Conservation (phyloP, 2,888 invertebrate species). For the Oeneis ivallda region DNA sequence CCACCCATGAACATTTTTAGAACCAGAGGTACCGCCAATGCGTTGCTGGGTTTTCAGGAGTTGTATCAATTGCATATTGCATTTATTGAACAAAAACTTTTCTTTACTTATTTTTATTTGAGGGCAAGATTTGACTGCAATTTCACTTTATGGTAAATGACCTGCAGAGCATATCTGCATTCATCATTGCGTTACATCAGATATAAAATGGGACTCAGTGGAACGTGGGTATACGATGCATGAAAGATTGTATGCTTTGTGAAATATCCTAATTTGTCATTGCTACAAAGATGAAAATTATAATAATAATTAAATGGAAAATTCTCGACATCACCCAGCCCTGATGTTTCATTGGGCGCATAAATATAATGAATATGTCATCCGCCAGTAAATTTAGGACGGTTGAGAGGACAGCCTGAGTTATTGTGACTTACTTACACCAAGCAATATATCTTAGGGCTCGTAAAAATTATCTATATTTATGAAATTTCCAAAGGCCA, state of each 20-base stretch:
- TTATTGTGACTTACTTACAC: conserved; percentile 41
- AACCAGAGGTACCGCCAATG: too few relatives aligned
- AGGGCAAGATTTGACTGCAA: too few relatives aligned
- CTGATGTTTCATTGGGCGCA: conserved; percentile 49
- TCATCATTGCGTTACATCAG: too few relatives aligned
- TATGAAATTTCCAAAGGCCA: neutral
- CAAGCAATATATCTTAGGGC: conserved; percentile 13
- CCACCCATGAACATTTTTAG: too few relatives aligned
- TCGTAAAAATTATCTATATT: conserved; percentile 11
- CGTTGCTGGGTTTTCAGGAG: too few relatives aligned
- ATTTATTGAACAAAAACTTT: too few relatives aligned
- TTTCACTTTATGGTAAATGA: too few relatives aligned
- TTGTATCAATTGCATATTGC: too few relatives aligned
- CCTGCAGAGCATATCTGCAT: too few relatives aligned
- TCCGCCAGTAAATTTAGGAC: conserved; percentile 53
- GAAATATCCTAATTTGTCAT: neutral
- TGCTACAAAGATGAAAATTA: conserved; percentile 1
- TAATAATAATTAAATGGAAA: conserved; percentile 31
- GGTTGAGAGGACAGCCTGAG: conserved; percentile 48
- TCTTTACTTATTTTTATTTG: too few relatives aligned
- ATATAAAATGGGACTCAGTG: neutral
- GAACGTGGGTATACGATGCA: neutral
- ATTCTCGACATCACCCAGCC: conserved; percentile 44
- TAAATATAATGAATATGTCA: conserved; percentile 66
- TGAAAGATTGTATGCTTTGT: neutral